Percentiles rank a stretch among this genome's conserved stretches.
These are phyloP conservation scores for Camponotus fellah DNA, from an alignment of 2,888 invertebrate genomes.

Conservation along the genomic window DNA sequence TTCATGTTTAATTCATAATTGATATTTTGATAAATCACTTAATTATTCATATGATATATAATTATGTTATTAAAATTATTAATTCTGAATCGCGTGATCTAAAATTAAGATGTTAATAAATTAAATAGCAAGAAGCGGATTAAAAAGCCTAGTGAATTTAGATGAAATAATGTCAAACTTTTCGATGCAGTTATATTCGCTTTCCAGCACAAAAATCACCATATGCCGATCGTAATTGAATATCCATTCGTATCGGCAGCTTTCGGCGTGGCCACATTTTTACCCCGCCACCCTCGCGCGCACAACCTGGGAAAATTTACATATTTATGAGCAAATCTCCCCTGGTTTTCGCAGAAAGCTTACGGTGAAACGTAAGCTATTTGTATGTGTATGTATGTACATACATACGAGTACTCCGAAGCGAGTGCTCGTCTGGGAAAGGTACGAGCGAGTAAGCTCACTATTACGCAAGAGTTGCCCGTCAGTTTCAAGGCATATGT, in stretches of 20 bases:
- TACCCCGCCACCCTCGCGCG: not conserved
- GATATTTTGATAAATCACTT: not conserved
- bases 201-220: slow-evolving; percentile 35
- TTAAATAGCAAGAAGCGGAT: not conserved
- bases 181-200: not conserved
- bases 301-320: slow-evolving; percentile 56
- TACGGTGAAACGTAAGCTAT: not conserved
- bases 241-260: slow-evolving; percentile 13
- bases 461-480: slow-evolving; percentile 25
- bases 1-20: not conserved
- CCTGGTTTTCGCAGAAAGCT: slow-evolving; percentile 27
- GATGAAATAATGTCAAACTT: not conserved
- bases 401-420: not conserved
- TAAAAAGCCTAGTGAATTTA: not conserved
- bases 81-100: not conserved
- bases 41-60: not conserved
- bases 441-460: slow-evolving; percentile 2
- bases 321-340: slow-evolving; percentile 68
- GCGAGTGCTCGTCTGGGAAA: not conserved
- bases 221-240: slow-evolving; percentile 41
- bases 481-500: slow-evolving; percentile 10
- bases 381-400: not conserved
- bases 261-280: slow-evolving; percentile 30
- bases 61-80: not conserved
- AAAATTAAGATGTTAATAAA: not conserved